Evolutionary conservation across 2,888 invertebrate genomes (phyloP), one percentile per base, ranked within the genome.

Genomic region (Laspeyria flexula): DNA sequence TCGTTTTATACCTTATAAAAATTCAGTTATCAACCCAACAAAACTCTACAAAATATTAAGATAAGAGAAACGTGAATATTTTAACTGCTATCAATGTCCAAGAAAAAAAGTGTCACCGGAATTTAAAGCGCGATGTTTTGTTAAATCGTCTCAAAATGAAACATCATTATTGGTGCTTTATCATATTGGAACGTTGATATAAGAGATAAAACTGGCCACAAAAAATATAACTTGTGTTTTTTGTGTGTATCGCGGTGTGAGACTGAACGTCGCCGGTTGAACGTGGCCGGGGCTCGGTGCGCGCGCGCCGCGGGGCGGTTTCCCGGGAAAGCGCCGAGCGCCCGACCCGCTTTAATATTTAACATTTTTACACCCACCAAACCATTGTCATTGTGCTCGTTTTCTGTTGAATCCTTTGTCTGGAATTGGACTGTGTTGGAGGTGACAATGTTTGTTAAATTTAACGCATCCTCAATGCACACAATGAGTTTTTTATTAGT

Each of bases 91-190:
- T 70, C 57, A 56, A 64, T 48, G 50, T 67, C 64, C 56, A 49
- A 53, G 53, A 64, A 81, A 83, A 81, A 83, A 83, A 79, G 72
- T 85, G 86, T 88, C 88, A 83, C 80, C 72, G 74, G 77, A 75
- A 79, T 83, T 75, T 76, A 77, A 74, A 72, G 64, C 73, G 68
- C 75, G 78, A 79, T 79, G 71, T 85, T 42, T 83, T 83, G 79
- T 86, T 83, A 84, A 86, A 88, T 88, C 79, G 87, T 77, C 82
- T 81, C 76, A 67, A 73, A 86, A 90, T 85, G 88, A 86, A 90
- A 92, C 91, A 90, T 91, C 90, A 91, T 90, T 90, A 92, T 91
- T 88, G 90, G 86, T 90, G 84, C 89, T 91, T 88, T 86, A 90
- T 90, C 90, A 91, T 82, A 82, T 75, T 71, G 76, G 69, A 81